phyloP scores from a whole-genome alignment of 2,888 invertebrate species.

The Ophion obscuratus region DNA sequence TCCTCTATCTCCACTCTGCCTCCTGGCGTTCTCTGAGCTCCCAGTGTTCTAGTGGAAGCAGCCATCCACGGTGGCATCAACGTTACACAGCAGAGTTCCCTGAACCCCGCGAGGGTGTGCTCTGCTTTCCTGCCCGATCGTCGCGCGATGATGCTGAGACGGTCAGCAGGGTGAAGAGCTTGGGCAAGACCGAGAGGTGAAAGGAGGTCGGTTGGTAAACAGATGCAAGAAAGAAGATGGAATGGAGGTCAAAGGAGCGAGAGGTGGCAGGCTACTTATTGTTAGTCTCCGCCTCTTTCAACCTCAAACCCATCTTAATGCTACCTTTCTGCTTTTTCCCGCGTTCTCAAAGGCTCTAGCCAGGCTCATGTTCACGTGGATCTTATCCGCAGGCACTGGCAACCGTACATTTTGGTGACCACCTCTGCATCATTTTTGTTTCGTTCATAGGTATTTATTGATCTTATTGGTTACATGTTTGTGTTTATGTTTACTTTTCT shows the following conservation, averaged over 20 bases:
- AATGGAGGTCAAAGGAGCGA: slow-evolving; percentile 8
- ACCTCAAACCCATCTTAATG: slow-evolving; percentile 12
- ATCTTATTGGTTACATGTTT: too few species aligned
- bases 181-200: background rate
- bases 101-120: slow-evolving; percentile 39
- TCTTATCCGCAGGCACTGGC: background rate
- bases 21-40: slow-evolving; percentile 61
- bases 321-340: background rate
- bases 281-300: background rate
- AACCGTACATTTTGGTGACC: background rate
- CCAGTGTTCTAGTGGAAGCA: slow-evolving; percentile 51
- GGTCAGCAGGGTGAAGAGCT: slow-evolving; percentile 12
- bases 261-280: slow-evolving; percentile 33
- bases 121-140: slow-evolving; percentile 31
- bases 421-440: too few species aligned
- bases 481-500: too few species aligned
- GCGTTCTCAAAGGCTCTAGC: slow-evolving; percentile 1
- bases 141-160: background rate
- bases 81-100: slow-evolving; percentile 32
- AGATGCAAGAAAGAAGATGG: slow-evolving; percentile 22
- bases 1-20: slow-evolving; percentile 66
- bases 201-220: slow-evolving; percentile 24
- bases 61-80: slow-evolving; percentile 34
- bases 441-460: too few species aligned
- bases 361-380: background rate